Evolutionary conservation across 2,888 invertebrate genomes (phyloP).

Genomic region (Pseudococcus jackbeardsleyi): DNA sequence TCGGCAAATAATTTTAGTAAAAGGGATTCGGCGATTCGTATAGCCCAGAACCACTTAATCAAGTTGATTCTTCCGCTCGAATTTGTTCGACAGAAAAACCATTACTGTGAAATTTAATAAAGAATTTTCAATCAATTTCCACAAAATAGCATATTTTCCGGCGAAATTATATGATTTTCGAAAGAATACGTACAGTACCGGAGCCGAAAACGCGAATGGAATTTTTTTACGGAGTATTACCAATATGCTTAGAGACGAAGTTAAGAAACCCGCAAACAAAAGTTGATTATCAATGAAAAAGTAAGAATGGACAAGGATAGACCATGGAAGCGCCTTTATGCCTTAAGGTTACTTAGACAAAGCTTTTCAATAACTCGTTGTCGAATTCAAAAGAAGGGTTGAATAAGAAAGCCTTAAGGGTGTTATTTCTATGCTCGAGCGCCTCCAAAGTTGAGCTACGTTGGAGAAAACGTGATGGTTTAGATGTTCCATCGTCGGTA

Average conservation of each 20-base stretch:
- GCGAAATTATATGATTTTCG: conserved; percentile 16
- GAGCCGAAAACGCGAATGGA: conserved; percentile 1
- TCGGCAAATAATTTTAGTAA: not conserved
- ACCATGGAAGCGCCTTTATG: conserved; percentile 57
- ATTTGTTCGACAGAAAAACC: not conserved
- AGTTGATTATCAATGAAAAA: conserved; percentile 58
- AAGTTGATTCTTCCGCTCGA: not conserved
- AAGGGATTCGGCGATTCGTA: not conserved
- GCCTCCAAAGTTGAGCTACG: conserved; percentile 49
- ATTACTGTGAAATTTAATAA: conserved; percentile 6
- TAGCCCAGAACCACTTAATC: not conserved
- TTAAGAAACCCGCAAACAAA: conserved; percentile 53
- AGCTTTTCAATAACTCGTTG: conserved; percentile 60
- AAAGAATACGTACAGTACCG: not conserved
- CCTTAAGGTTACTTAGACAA: conserved; percentile 60
- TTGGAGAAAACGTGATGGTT: conserved; percentile 58
- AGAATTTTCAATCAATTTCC: not conserved
- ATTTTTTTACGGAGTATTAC: conserved; percentile 5
- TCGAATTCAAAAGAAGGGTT: conserved; percentile 61
- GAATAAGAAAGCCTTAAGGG: conserved; percentile 59
- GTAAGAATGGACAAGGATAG: conserved; percentile 57
- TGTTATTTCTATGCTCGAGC: conserved; percentile 59
- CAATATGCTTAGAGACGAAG: not conserved
- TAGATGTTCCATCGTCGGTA: conserved; percentile 27
- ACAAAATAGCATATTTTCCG: conserved; percentile 38